Percentiles rank a stretch among this genome's conserved stretches.
Evolutionary conservation across 1,140 invertebrate genomes (phyloP).

Genomic region (Aphelenchoides avenae): DNA sequence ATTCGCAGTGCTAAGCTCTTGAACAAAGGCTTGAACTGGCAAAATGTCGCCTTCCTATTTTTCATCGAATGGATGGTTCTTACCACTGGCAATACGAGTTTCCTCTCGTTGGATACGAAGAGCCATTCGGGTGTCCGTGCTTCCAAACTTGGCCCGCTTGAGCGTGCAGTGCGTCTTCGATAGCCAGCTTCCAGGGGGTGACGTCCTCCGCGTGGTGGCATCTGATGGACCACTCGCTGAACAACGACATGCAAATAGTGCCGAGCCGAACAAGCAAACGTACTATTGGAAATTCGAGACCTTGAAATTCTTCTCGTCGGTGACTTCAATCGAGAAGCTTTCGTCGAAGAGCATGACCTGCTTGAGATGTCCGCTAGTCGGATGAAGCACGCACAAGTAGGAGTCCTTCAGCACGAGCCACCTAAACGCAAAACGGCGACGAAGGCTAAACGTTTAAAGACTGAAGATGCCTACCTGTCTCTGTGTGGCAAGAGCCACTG

Average conservation of each 20-base stretch:
- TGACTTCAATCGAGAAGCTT: conserved; percentile 60
- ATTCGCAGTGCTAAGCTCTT: too few relatives aligned
- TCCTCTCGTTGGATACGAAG: conserved; percentile 61
- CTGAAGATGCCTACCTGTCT: conserved; percentile 46
- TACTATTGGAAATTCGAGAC: conserved; percentile 53
- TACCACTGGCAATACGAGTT: conserved; percentile 61
- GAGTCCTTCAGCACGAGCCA: conserved; percentile 64
- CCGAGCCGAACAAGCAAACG: too few relatives aligned
- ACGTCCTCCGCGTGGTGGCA: conserved; percentile 59
- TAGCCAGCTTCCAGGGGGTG: conserved; percentile 45
- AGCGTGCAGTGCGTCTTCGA: conserved; percentile 43
- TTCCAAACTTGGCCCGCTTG: conserved; percentile 44
- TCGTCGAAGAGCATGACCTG: conserved; percentile 64
- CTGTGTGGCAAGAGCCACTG: conserved; percentile 53
- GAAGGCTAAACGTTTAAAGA: too few relatives aligned
- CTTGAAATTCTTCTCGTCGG: conserved; percentile 33
- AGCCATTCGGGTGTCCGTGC: conserved; percentile 58
- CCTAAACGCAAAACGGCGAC: conserved; percentile 53
- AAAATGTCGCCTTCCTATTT: too few relatives aligned
- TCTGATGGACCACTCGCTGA: conserved; percentile 61
- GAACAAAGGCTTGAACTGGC: too few relatives aligned
- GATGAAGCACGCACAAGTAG: conserved; percentile 62
- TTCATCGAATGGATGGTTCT: conserved; percentile 26
- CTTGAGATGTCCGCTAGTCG: conserved; percentile 61
- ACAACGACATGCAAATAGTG: conserved; percentile 7